These are phyloP conservation scores for Eubucco bourcierii DNA, from an alignment of 2,113 vertebrate genomes.

Conservation along the genomic window DNA sequence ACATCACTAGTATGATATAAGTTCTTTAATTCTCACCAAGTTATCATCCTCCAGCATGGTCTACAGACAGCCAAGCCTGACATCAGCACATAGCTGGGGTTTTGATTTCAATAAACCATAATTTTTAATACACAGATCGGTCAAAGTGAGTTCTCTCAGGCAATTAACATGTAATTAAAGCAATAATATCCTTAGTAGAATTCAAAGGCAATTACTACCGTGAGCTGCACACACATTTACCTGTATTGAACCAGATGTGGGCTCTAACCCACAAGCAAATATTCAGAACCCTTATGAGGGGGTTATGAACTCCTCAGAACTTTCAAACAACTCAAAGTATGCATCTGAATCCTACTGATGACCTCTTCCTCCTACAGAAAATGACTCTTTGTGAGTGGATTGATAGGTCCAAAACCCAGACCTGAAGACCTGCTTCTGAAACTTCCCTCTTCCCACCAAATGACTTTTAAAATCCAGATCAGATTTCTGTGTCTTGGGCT, in stretches of 20 bases:
- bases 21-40: neutral
- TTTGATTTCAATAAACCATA: conserved; percentile 46
- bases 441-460: neutral
- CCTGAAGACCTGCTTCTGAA: neutral
- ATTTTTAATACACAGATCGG: conserved; percentile 44
- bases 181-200: conserved; percentile 16
- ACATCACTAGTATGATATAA: neutral
- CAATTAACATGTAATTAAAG: conserved; percentile 47
- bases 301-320: no score
- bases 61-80: neutral
- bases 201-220: neutral
- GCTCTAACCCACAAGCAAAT: neutral
- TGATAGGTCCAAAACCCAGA: neutral
- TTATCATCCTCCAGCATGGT: neutral
- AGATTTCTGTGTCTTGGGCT: neutral
- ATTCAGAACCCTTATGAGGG: neutral
- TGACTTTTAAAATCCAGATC: neutral
- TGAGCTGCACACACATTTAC: neutral
- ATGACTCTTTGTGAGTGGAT: neutral
- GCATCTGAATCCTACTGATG: neutral
- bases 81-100: conserved; percentile 10
- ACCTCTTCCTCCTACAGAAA: neutral
- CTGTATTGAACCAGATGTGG: neutral
- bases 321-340: neutral
- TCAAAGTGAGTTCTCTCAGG: conserved; percentile 17